Conservation (phyloP, 2,797 vertebrate genomes). For the Valencia hispanica region DNA sequence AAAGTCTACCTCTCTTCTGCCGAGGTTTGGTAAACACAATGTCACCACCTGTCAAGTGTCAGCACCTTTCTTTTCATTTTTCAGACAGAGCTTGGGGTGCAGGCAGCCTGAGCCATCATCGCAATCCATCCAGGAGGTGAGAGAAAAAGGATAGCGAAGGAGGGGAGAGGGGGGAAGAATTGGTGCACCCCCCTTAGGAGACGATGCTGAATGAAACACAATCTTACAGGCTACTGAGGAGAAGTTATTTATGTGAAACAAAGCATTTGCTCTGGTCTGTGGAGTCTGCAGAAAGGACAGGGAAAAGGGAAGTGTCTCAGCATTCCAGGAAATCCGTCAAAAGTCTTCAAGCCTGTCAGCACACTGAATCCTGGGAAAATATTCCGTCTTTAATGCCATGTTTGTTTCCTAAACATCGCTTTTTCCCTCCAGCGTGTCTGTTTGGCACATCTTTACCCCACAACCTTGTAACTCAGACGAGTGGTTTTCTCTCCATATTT, state of each 20-base stretch:
- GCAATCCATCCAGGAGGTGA: constrained; percentile 47
- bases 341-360: constrained; percentile 39
- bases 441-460: constrained; percentile 19
- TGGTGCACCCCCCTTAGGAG: constrained; percentile 21
- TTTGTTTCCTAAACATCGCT: constrained; percentile 38
- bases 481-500: constrained; percentile 11
- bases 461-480: constrained; percentile 22
- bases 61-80: constrained; percentile 40
- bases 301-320: constrained; percentile 38
- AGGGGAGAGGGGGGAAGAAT: constrained; percentile 10
- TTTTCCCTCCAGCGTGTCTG: constrained; percentile 15
- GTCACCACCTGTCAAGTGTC: constrained; percentile 63
- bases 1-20: constrained; percentile 42
- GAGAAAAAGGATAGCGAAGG: not conserved
- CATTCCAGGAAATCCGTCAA: constrained; percentile 56
- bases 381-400: constrained; percentile 27
- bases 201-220: constrained; percentile 41
- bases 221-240: constrained; percentile 48
- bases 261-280: constrained; percentile 52
- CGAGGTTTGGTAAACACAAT: constrained; percentile 59
- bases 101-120: constrained; percentile 47
- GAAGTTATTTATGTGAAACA: constrained; percentile 64
- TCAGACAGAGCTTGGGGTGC: constrained; percentile 42
- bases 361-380: constrained; percentile 55
- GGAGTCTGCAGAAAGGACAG: constrained; percentile 31